Percentiles rank a stretch among this genome's conserved stretches.
Conservation (phyloP, 2,888 invertebrate species). For the Acrocera orbiculus region DNA sequence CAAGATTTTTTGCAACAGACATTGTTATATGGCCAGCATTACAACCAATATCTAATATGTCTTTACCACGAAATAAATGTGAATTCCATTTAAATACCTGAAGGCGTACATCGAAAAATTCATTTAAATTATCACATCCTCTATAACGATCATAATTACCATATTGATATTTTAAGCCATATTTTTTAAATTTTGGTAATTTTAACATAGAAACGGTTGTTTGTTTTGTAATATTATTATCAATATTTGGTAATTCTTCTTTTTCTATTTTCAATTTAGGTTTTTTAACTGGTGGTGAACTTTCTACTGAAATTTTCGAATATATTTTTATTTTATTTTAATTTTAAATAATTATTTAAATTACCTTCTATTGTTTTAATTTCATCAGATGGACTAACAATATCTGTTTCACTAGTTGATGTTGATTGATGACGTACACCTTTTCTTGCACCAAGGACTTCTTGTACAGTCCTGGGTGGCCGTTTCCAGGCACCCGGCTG, state of each 20-base stretch:
- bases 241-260: too few species aligned
- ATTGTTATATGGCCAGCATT: slow-evolving; percentile 93
- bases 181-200: slow-evolving; percentile 53
- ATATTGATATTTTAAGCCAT: slow-evolving; percentile 70
- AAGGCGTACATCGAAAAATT: slow-evolving; percentile 67
- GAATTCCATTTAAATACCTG: slow-evolving; percentile 59
- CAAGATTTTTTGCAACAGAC: slow-evolving; percentile 68
- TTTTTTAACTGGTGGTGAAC: too few species aligned
- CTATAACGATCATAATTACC: slow-evolving; percentile 97
- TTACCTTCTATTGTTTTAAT: slow-evolving; percentile 21
- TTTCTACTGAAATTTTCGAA: too few species aligned
- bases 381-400: slow-evolving; percentile 31
- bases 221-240: too few species aligned
- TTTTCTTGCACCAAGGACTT: slow-evolving; percentile 26
- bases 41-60: slow-evolving; percentile 92
- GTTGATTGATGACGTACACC: slow-evolving; percentile 26
- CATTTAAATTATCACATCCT: slow-evolving; percentile 75
- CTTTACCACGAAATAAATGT: slow-evolving; percentile 73
- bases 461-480: slow-evolving; percentile 28
- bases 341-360: background rate
- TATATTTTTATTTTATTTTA: too few species aligned
- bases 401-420: slow-evolving; percentile 34
- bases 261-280: too few species aligned
- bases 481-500: slow-evolving; percentile 76
- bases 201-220: too few species aligned